Conservation (phyloP, 2,888 invertebrate species). For the Hirtodrosophila confusa region DNA sequence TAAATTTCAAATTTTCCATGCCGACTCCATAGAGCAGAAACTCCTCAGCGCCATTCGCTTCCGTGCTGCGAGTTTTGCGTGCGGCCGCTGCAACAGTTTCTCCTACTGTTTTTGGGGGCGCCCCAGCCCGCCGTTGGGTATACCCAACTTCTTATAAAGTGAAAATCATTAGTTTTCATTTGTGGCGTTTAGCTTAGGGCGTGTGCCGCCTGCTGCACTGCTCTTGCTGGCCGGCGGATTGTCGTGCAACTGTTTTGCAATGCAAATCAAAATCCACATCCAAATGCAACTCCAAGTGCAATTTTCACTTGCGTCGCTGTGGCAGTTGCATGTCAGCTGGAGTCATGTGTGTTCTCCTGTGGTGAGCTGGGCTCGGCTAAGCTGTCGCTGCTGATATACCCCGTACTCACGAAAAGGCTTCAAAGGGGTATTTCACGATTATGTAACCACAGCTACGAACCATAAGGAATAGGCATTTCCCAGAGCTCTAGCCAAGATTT, state of each 20-base stretch:
- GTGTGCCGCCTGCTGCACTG: conserved; percentile 51
- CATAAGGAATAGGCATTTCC: too few species aligned
- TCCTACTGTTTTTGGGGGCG: not conserved
- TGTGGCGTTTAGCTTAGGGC: conserved; percentile 74
- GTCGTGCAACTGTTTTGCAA: conserved; percentile 77
- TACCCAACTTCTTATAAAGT: conserved; percentile 49
- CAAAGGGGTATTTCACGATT: not conserved
- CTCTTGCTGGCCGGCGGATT: conserved; percentile 14
- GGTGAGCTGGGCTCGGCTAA: conserved; percentile 22
- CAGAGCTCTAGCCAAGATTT: too few species aligned
- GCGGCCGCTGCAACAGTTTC: conserved; percentile 35
- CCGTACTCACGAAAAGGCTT: not conserved
- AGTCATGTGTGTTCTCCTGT: conserved; percentile 46
- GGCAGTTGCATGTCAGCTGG: conserved; percentile 64
- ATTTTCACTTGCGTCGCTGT: conserved; percentile 70
- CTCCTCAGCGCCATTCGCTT: conserved; percentile 55
- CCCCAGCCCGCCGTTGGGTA: not conserved
- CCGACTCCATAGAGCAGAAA: conserved; percentile 37
- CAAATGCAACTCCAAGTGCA: conserved; percentile 57
- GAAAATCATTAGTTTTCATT: conserved; percentile 79
- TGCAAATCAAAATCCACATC: conserved; percentile 75
- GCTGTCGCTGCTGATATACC: conserved; percentile 16
- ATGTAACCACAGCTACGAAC: too few species aligned
- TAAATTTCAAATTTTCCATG: conserved; percentile 80
- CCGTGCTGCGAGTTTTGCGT: conserved; percentile 72